phyloP scores from a whole-genome alignment of 2,113 vertebrate species.

The Galeopterus variegatus region DNA sequence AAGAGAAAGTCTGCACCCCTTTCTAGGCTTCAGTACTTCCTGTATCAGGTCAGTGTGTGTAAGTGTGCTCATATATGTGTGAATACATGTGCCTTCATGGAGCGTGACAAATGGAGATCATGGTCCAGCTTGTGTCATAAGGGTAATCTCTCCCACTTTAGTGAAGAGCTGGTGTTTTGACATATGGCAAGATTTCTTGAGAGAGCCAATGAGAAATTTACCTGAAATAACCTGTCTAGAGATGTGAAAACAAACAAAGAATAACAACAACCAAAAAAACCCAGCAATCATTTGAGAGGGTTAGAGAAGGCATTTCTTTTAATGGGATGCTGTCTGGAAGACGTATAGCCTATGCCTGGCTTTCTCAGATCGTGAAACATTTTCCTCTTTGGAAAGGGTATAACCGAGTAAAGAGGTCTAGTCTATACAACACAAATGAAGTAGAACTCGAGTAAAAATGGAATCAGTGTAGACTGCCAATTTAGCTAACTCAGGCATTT shows the following conservation, averaged over 20 bases:
- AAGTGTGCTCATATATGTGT: constrained; percentile 26
- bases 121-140: not conserved
- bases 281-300: constrained; percentile 58
- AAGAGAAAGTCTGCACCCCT: not conserved
- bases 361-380: constrained; percentile 61
- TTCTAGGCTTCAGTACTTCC: constrained; percentile 44
- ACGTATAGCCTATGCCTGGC: constrained; percentile 42
- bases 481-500: constrained; percentile 65
- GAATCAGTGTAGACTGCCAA: constrained; percentile 45
- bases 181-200: constrained; percentile 46
- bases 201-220: constrained; percentile 49
- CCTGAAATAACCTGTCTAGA: constrained; percentile 64
- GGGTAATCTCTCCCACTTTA: constrained; percentile 31
- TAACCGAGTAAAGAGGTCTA: constrained; percentile 35
- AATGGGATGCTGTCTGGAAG: constrained; percentile 66
- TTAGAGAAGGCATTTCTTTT: constrained; percentile 72
- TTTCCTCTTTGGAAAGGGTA: constrained; percentile 67
- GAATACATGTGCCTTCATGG: not conserved
- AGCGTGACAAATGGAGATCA: not conserved
- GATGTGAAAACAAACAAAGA: not conserved
- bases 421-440: constrained; percentile 60
- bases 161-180: constrained; percentile 50
- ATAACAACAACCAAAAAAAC: not conserved
- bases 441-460: constrained; percentile 67
- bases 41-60: not conserved